Evolutionary conservation across 2,113 vertebrate species (phyloP), one percentile per base, ranked within the genome.

Genomic region (Neodon shergylaensis): DNA sequence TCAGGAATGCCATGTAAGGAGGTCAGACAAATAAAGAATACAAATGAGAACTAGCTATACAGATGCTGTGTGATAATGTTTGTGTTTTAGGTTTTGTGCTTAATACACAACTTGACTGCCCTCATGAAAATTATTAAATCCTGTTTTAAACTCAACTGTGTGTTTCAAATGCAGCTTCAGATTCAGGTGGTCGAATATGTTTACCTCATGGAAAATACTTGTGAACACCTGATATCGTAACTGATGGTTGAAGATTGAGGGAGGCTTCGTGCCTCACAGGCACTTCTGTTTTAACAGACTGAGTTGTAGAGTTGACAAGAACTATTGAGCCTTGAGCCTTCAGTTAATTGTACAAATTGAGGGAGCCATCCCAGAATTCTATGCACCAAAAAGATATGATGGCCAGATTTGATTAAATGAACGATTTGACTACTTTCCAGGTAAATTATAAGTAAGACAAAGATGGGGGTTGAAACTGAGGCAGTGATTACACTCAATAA

Each of bases 1-100:
- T 66, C 54, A 82, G 85, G 61, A 94, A 95, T 21, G 84, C 87
- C 86, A 91, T 92, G 88, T 49, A 97, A 97, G 42, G 92, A 86
- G 68, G 95, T 90, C 90, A 87, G 89, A 92, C 77, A 91, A 92
- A 83, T 87, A 84, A 88, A 97, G 81, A 92, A 70, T 93, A 86
- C 33, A 92, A 97, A 93, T 92, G 73, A 79, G 31, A 78, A 58
- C 28, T 87, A 61, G 26, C 24, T 85, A 85, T 4, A 3, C 77
- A 93, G 0, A 88, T 58, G 61, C 11, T 58, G 7, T 66, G 3
- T 21, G 73, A 91, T 49, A 66, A 26, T 58, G 61, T 65, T 84
- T 94, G 22, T 66, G 63, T 83, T 70, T 96, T 31, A 78, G 76
- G 4, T n/a, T 85, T 70, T n/a, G 47, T 79, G 33, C 31, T 26